These are phyloP conservation scores for Amia ocellicauda DNA, from an alignment of 2,113 vertebrate species.

Conservation along the genomic window DNA sequence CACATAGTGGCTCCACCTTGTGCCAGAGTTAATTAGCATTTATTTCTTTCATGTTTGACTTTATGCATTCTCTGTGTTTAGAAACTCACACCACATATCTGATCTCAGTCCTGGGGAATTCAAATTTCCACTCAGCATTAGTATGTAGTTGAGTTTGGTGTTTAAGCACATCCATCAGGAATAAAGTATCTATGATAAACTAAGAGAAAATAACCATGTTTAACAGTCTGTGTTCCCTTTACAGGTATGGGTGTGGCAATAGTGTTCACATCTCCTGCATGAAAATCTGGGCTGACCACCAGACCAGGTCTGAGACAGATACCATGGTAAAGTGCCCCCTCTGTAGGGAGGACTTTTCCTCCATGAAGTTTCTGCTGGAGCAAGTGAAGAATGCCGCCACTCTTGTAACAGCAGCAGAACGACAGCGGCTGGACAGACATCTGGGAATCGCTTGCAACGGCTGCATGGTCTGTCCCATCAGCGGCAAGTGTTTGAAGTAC, in stretches of 20 bases:
- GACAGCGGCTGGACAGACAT: conserved; percentile 54
- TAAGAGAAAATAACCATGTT: too few relatives aligned
- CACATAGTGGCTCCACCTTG: too few relatives aligned
- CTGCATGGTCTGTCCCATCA: conserved; percentile 53
- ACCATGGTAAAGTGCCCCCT: conserved; percentile 61
- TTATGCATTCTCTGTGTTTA: conserved; percentile 10
- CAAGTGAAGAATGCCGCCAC: conserved; percentile 58
- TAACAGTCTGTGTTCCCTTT: conserved; percentile 4
- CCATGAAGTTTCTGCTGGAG: conserved; percentile 49
- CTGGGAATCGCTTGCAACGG: conserved; percentile 60
- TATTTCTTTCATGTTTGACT: background rate
- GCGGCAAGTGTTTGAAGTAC: conserved; percentile 62
- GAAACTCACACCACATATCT: too few relatives aligned
- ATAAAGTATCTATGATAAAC: too few relatives aligned
- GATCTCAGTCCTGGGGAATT: too few relatives aligned
- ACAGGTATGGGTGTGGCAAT: conserved; percentile 67
- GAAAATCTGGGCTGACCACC: conserved; percentile 61
- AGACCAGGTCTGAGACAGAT: conserved; percentile 30
- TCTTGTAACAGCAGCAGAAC: conserved; percentile 55
- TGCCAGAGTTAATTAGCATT: too few relatives aligned
- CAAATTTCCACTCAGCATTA: conserved; percentile 6
- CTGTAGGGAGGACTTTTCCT: conserved; percentile 55
- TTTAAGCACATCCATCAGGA: background rate
- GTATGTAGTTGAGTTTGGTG: background rate
- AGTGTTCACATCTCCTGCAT: conserved; percentile 65